Conservation (phyloP, 2,888 invertebrate species). For the Apamea monoglypha region DNA sequence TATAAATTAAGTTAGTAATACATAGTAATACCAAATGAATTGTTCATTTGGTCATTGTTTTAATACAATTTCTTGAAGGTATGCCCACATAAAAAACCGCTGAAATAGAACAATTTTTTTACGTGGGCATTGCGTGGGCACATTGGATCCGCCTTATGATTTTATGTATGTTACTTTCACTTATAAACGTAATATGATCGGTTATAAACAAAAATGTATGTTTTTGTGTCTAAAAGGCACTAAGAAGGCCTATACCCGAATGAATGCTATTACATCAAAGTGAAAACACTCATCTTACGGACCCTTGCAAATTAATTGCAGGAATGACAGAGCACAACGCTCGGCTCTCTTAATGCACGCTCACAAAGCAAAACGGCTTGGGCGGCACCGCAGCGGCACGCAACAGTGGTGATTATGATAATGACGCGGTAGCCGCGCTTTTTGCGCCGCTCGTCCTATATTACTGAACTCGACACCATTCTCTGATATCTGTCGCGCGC, state of each 20-base stretch:
- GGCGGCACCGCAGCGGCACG: conserved; percentile 85
- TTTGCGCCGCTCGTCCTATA: conserved; percentile 86
- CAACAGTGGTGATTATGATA: conserved; percentile 89
- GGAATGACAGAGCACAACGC: conserved; percentile 88
- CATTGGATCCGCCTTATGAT: neutral
- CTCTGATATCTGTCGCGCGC: conserved; percentile 76
- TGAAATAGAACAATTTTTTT: neutral
- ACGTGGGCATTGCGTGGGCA: neutral
- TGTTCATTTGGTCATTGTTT: neutral
- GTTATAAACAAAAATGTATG: neutral
- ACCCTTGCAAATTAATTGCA: conserved; percentile 87
- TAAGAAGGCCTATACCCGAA: conserved; percentile 10
- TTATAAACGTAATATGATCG: neutral
- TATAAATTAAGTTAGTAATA: neutral
- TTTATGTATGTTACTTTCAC: neutral
- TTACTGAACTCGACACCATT: conserved; percentile 86
- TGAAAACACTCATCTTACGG: conserved; percentile 79
- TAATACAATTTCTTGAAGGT: neutral
- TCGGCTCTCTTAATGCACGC: conserved; percentile 87
- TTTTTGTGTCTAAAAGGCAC: neutral
- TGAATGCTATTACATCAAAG: conserved; percentile 66
- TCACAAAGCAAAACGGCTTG: conserved; percentile 89
- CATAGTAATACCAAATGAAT: no score
- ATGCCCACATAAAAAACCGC: neutral
- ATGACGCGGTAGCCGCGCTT: conserved; percentile 89